Conservation (phyloP, 2,888 invertebrate species). For the Micropterix aruncella region DNA sequence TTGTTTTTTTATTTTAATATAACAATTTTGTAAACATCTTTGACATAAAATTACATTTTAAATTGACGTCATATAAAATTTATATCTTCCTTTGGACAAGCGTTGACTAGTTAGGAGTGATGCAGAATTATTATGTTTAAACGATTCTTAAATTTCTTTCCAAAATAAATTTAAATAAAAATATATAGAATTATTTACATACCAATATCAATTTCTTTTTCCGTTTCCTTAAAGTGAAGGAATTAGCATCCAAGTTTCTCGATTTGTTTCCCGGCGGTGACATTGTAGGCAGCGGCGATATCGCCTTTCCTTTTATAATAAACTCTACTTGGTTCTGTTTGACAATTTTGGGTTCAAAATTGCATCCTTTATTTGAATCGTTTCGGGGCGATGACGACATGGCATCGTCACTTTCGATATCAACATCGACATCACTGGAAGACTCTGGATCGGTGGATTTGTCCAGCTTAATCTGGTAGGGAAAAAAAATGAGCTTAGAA, state of each 20-base stretch:
- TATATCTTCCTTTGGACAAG: too few species aligned
- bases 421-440: slow-evolving; percentile 44
- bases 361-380: neutral
- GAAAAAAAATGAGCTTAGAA: too few species aligned
- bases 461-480: slow-evolving; percentile 34
- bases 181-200: slow-evolving; percentile 1
- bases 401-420: slow-evolving; percentile 38
- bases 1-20: too few species aligned
- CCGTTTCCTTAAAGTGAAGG: neutral
- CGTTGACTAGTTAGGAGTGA: too few species aligned
- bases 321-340: neutral
- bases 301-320: neutral
- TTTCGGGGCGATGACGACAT: neutral
- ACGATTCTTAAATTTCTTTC: too few species aligned
- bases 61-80: too few species aligned
- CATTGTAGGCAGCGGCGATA: neutral
- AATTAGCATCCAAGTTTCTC: neutral
- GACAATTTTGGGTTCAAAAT: neutral
- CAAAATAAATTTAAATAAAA: slow-evolving; percentile 6
- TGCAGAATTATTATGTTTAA: too few species aligned
- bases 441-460: slow-evolving; percentile 32
- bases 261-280: neutral
- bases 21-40: too few species aligned
- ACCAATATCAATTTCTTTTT: slow-evolving; percentile 2
- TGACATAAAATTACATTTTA: too few species aligned